A percentile compares a stretch with the other conserved stretches of the same genome.
These are phyloP conservation scores for Acanthis flammea DNA, from an alignment of 2,797 vertebrate species.

Conservation along the genomic window DNA sequence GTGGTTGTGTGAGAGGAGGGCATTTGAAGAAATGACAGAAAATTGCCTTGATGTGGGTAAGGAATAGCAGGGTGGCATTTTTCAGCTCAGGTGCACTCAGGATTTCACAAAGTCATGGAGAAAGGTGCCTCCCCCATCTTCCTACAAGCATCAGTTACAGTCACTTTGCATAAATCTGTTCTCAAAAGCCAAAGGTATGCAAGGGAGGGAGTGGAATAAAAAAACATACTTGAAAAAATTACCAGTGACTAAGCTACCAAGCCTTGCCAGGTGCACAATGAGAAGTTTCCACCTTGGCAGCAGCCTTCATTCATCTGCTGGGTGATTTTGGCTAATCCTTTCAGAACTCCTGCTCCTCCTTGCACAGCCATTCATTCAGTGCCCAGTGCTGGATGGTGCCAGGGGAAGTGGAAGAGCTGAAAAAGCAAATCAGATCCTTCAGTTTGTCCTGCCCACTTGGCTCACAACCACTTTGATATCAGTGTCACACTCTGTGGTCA, in stretches of 20 bases:
- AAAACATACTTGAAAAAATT: not conserved
- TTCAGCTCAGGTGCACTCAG: not conserved
- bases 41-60: not conserved
- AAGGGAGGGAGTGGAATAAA: too few species aligned
- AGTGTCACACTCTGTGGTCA: not conserved
- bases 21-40: not conserved
- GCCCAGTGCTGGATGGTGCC: not conserved
- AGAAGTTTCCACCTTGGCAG: not conserved
- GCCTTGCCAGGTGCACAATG: not conserved
- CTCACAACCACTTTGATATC: not conserved
- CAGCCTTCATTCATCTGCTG: not conserved
- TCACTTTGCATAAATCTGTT: not conserved
- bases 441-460: rapidly evolving
- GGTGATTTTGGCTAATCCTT: not conserved
- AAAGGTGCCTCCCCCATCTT: not conserved
- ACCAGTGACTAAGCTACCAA: not conserved
- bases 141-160: not conserved
- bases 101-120: not conserved
- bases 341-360: not conserved
- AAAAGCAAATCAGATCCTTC: not conserved
- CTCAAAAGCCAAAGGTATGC: not conserved
- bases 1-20: rapidly evolving
- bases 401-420: not conserved
- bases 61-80: not conserved
- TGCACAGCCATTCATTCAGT: not conserved